Evolutionary conservation across 2,113 vertebrate species (phyloP), one percentile per base, ranked within the genome.

Genomic region (Acinonyx jubatus): DNA sequence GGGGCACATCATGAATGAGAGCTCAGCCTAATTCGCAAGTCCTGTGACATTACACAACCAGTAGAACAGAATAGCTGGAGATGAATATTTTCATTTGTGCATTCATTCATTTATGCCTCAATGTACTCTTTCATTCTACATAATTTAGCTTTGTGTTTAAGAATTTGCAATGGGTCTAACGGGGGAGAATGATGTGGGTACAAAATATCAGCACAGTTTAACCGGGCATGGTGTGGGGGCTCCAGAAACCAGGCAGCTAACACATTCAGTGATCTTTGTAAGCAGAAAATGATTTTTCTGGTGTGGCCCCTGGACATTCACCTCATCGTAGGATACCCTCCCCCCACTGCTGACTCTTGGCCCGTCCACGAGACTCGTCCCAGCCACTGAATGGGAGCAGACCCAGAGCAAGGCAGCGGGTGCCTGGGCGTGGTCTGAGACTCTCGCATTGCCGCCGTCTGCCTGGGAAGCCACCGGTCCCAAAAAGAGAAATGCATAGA

Each of bases 261-360:
- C 5, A 8, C 12, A 19, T 0, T 10, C 16, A 0, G 0, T 25
- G 1, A 2, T 29, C 29, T 36, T 27, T 29, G 3, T 25, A 18
- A 23, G 29, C 1, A 3, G 4, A 33, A 15, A 19, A 2, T 0
- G 0, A 1, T 10, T 3, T 79, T 14, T n/a, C 69, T 7, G 29
- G 15, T n/a, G 45, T 14, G 36, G 10, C 5, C 57, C 0, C 31
- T 10, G 25, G 38, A 29, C 5, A 1, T 3, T 6, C 41, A 14
- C 12, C 0, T 14, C 3, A 4, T 4, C 0, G 21, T 19, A 6
- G 23, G 48, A 2, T 2, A 1, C 23, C 4, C 16, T 19, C 61
- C 61, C 8, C 7, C 0, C 23, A 38, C n/a, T 69, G 33, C 50
- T 8, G 23, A 7, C 25, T 66, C 11, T 23, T 7, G 0, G 14